Evolutionary conservation across 2,888 invertebrate genomes (phyloP), one percentile per base, ranked within the genome.

Genomic region (Drosophila peninsularis): DNA sequence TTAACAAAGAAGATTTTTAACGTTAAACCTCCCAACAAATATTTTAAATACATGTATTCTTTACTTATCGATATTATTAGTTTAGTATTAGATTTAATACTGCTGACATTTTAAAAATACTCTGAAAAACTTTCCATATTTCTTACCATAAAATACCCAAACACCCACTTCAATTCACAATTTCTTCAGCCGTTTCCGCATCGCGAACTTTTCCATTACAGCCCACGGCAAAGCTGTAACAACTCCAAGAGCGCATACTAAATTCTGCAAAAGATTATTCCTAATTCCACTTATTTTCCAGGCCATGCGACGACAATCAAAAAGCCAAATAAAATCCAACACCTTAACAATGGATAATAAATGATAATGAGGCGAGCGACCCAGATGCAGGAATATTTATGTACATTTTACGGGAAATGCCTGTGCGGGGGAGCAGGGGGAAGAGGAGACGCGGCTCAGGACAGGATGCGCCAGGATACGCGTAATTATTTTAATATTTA

Each of bases 401-500:
- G 10, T 30, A 30, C 10, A 50, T 32, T 19, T 52, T 5, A n/a
- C 52, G 5, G 21, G 36, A 52, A n/a, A 9, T 6, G 21, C n/a
- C 5, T 7, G 24, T n/a, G 24, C 0, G 9, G 10, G 10, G 17
- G 9, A 14, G n/a, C n/a, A n/a, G n/a, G 24, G 37, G 37, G 6
- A 14, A 0, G 34, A 21, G 7, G 6, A 30, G 19, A n/a, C 13
- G 21, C 14, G 14, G 37, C 3, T 27, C 30, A 57, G 21, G 41
- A 50, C 41, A 50, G 30, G 30, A 49, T 44, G 34, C 55, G 61
- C 21, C 50, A 62, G 49, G 66, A 72, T 63, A 77, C 47, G 54
- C 67, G 80, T 76, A 80, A 77, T 79, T 86, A 75, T 85, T 82
- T 83, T 61, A 78, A 80, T 82, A 81, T 75, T 78, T 83, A 80